Base-by-base conservation (phyloP, 2,113 vertebrate species). In the Labrus mixtus region DNA sequence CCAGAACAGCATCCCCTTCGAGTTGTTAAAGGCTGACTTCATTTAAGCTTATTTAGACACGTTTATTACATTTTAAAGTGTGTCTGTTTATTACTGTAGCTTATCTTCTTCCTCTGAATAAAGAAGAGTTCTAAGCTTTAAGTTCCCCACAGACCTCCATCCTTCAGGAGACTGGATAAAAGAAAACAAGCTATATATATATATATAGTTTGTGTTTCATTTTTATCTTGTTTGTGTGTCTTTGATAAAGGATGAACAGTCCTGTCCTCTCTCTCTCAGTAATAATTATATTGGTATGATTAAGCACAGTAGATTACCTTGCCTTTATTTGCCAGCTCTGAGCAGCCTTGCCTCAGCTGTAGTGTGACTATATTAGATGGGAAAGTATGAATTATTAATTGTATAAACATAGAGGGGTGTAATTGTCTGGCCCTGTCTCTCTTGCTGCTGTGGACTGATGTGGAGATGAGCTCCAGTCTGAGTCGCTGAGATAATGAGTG, bases 381-480 rank as follows among this genome's bases (percentile, higher is more conserved):
- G 61, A 83, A 80, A 64, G 68, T 82, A 82, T 90, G 76, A 89
- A 88, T 85, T 89, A 90, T 90, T 90, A 90, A 90, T 85, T 87
- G 73, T 87, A 85, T 79, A 87, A 90, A 91, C 86, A 92, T 19
- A 17, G 82, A 82, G 56, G 43, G 78, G 73, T 87, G 84, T 89
- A 90, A 90, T 90, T 88, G 73, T 87, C 75, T 83, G 85, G 82
- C 67, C 70, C 68, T 82, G 83, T 82, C 88, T 78, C 39, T 41
- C 65, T 75, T 19, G 8, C 65, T 80, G 67, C 78, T 79, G 78
- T 84, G 75, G 79, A 85, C 77, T 81, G 79, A 41, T 41, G 39
- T 10, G 39, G 39, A 41, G 10, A 41, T 11, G 39, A 89, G 87
- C 56, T 73, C 71, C 61, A 67, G 85, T 66, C 87, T 86, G 87